Conservation (phyloP, 1,140 invertebrate genomes). For the Bicyclus anynana region DNA sequence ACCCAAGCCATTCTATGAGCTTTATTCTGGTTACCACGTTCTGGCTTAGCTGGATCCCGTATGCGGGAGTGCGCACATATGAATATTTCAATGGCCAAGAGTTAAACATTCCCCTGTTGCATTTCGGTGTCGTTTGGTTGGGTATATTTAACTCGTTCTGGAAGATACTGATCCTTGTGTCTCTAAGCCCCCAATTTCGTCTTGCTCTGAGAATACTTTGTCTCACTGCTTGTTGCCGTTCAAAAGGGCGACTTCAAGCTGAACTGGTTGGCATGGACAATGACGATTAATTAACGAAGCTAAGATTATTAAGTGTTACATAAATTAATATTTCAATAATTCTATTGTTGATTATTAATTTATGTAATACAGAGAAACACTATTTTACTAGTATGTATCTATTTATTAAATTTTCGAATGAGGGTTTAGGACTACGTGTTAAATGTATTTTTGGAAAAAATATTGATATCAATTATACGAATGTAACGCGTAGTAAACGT, state of each 20-base stretch:
- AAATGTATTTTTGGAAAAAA: slow-evolving; percentile 2
- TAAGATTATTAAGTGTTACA: too few relatives aligned
- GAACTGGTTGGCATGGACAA: slow-evolving; percentile 90
- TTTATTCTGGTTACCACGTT: slow-evolving; percentile 94
- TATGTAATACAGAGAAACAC: not conserved
- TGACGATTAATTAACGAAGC: slow-evolving; percentile 81
- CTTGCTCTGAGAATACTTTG: slow-evolving; percentile 91
- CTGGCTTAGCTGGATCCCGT: slow-evolving; percentile 95
- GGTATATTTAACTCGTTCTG: slow-evolving; percentile 95
- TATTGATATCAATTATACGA: not conserved
- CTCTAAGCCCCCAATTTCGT: slow-evolving; percentile 93
- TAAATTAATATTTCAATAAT: too few relatives aligned
- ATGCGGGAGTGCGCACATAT: slow-evolving; percentile 84
- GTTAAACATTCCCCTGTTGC: slow-evolving; percentile 88
- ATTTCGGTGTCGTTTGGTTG: slow-evolving; percentile 95
- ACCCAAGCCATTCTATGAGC: slow-evolving; percentile 96
- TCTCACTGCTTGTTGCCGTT: slow-evolving; percentile 92
- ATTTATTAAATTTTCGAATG: not conserved
- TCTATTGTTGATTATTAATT: not conserved
- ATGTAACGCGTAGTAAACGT: not conserved
- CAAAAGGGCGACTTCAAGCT: slow-evolving; percentile 86
- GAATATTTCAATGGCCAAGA: slow-evolving; percentile 78
- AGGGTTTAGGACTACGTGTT: slow-evolving; percentile 1
- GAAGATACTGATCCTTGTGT: slow-evolving; percentile 94
- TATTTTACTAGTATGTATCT: slow-evolving; percentile 1